phyloP scores from a whole-genome alignment of 2,113 vertebrate species.

The Nesoenas mayeri region DNA sequence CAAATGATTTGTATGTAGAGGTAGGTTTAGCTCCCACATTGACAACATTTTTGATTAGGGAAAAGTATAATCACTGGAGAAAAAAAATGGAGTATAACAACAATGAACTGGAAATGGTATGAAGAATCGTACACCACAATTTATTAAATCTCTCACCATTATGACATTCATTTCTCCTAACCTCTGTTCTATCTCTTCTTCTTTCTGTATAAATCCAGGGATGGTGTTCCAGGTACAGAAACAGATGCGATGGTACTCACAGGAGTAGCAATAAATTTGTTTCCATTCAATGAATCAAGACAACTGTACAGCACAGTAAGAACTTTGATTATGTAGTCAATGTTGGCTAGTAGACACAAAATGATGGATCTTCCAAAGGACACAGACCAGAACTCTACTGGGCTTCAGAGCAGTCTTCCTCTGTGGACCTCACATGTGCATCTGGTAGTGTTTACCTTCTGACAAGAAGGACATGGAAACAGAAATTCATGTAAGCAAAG shows the following conservation, averaged over 20 bases:
- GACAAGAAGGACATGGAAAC: not conserved
- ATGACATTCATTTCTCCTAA: not conserved
- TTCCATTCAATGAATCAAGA: not conserved
- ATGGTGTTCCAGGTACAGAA: not conserved
- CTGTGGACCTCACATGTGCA: not conserved
- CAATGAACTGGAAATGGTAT: not conserved
- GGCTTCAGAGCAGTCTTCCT: not conserved
- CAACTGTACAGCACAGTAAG: not conserved
- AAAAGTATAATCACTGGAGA: not conserved
- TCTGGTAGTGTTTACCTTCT: not conserved
- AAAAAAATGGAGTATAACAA: not conserved
- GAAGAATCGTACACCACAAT: not conserved
- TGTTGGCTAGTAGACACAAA: not conserved
- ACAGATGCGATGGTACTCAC: accelerated
- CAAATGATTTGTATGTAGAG: not conserved
- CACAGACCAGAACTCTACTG: not conserved
- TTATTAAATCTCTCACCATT: not conserved
- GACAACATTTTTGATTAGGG: not conserved
- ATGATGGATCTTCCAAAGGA: not conserved
- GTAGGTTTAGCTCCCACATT: not conserved
- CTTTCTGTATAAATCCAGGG: not conserved
- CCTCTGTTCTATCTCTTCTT: not conserved
- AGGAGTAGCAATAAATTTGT: not conserved
- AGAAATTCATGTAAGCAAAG: not conserved
- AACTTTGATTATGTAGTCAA: not conserved